Evolutionary conservation across 1,140 invertebrate genomes (phyloP), one percentile per base, ranked within the genome.

Genomic region (Babylonia areolata): DNA sequence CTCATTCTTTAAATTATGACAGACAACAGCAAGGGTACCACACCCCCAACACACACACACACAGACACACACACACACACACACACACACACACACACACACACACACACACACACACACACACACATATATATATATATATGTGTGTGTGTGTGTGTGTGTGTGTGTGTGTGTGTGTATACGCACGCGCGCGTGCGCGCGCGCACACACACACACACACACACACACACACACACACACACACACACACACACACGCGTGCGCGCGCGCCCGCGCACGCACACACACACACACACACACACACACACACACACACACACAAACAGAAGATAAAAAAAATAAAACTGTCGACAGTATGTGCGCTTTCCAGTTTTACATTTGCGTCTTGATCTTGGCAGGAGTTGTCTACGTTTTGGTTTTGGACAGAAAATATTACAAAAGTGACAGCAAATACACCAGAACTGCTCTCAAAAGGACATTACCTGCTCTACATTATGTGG

Each of bases 41-140:
- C 46, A 51, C 46, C 6, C 46, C 6, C 5, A 23, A 20, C 58
- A 64, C 58, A 64, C 58, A n/a, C 58, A 64, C 58, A 64, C 58
- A 64, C 58, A n/a, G 15, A 64, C 58, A 64, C 58, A 64, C 58
- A 64, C 58, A 64, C 58, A 64, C 58, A 64, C 58, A 64, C 58
- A 64, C 58, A 64, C 58, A 64, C 58, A 64, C 58, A 64, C 58
- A 64, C 58, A 64, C 58, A 64, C 58, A 64, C 58, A 64, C 58
- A 64, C 58, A 64, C 58, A 64, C 58, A 64, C 58, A 64, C 58
- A 64, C 58, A 64, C 58, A 11, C 17, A 64, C 58, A 11, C 58
- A 64, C 58, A 64, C 58, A 11, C 58, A 51, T 17, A 2, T 2
- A 51, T 3, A 2, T 17, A 1, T 0, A 51, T 17, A 51, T 17